phyloP scores from a whole-genome alignment of 2,888 invertebrate species.

The Dioctria linearis region DNA sequence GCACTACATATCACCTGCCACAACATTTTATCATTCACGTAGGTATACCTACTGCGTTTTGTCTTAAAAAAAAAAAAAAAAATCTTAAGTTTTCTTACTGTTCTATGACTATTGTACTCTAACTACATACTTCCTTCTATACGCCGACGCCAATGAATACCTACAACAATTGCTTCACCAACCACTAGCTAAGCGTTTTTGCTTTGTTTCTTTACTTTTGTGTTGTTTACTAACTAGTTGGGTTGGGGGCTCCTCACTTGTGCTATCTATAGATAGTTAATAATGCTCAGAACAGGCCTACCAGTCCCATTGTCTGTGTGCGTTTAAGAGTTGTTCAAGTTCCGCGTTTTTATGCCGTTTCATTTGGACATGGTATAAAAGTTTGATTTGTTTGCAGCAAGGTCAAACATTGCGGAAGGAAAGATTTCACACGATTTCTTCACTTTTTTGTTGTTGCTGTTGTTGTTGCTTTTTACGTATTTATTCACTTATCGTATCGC shows the following conservation, averaged over 20 bases:
- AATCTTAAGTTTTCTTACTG: neutral
- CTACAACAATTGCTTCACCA: neutral
- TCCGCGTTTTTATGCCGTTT: constrained; percentile 45
- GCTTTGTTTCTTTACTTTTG: neutral
- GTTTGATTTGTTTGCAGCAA: constrained; percentile 50
- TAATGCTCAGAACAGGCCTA: too few relatives aligned
- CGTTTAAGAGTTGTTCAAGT: constrained; percentile 16
- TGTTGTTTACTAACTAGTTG: neutral
- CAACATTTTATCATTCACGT: constrained; percentile 12
- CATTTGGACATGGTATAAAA: neutral
- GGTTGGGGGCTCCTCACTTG: neutral
- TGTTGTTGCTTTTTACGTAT: too few relatives aligned
- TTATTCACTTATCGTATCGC: neutral
- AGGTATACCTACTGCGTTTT: neutral
- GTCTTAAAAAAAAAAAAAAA: neutral
- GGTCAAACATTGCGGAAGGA: constrained; percentile 55
- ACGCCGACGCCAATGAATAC: neutral
- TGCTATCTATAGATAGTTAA: neutral
- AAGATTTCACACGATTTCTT: constrained; percentile 52
- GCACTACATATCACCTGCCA: constrained; percentile 37
- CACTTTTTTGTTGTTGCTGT: neutral
- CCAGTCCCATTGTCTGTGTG: neutral
- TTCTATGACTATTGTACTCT: neutral
- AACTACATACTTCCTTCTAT: constrained; percentile 4
- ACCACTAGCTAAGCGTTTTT: neutral